Conservation (phyloP, 1,140 invertebrate genomes). For the Cydia fagiglandana region DNA sequence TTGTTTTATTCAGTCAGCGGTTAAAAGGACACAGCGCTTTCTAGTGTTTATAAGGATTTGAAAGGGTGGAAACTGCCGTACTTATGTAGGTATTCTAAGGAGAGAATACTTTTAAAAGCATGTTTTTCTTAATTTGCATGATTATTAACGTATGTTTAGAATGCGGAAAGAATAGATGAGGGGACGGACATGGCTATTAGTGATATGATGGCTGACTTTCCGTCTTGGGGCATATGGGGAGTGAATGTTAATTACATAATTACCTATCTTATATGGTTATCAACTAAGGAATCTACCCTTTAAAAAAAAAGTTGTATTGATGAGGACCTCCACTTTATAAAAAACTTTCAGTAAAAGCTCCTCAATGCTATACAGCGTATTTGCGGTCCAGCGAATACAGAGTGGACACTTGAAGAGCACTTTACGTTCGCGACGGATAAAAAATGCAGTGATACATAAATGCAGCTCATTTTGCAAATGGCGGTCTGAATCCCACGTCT, state of each 20-base stretch:
- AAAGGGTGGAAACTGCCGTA: too few relatives aligned
- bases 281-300: too few relatives aligned
- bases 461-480: conserved; percentile 16
- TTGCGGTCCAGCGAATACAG: background rate
- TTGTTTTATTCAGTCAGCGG: too few relatives aligned
- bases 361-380: background rate
- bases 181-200: background rate
- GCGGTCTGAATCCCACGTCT: background rate
- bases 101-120: too few relatives aligned
- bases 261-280: too few relatives aligned
- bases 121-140: background rate
- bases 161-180: background rate
- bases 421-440: background rate
- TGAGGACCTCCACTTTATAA: too few relatives aligned
- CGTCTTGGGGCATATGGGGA: background rate
- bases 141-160: background rate
- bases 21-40: too few relatives aligned
- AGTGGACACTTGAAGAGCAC: conserved; percentile 10
- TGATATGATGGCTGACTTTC: background rate
- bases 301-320: too few relatives aligned
- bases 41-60: too few relatives aligned
- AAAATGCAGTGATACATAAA: background rate
- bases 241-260: too few relatives aligned
- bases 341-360: background rate
- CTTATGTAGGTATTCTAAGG: too few relatives aligned